Evolutionary conservation across 2,797 vertebrate species (phyloP).

Genomic region (Paedocypris micromegethes): DNA sequence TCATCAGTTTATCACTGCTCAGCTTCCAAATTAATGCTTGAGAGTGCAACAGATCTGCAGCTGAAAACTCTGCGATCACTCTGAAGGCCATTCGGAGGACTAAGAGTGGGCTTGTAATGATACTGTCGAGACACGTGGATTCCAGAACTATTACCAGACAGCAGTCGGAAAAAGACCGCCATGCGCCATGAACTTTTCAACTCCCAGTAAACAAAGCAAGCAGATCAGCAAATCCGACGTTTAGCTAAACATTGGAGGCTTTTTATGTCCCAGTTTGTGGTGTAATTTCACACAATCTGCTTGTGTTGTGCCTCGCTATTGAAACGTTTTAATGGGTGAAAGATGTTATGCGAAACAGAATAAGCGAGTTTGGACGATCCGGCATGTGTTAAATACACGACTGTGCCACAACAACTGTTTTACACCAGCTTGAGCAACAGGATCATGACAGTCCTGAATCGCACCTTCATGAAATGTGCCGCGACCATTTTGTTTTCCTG

Average conservation of each 20-base stretch:
- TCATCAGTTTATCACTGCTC: conserved; percentile 52
- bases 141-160: conserved; percentile 7
- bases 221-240: conserved; percentile 2
- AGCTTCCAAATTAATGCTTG: conserved; percentile 53
- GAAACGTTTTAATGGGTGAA: not conserved
- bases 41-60: conserved; percentile 17
- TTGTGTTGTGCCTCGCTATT: not conserved
- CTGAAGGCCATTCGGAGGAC: conserved; percentile 7
- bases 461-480: conserved; percentile 41
- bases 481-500: conserved; percentile 59
- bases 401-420: not conserved
- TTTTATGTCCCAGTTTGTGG: not conserved
- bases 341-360: not conserved
- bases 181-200: conserved; percentile 19
- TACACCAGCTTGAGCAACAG: not conserved
- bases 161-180: not conserved
- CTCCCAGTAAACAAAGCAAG: conserved; percentile 27
- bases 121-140: conserved; percentile 17
- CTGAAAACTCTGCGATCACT: conserved; percentile 2
- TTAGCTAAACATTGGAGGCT: conserved; percentile 5
- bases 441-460: conserved; percentile 16
- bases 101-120: conserved; percentile 16
- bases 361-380: not conserved
- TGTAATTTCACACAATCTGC: not conserved
- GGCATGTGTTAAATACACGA: conserved; percentile 3